Evolutionary conservation across 2,797 vertebrate species (phyloP), one percentile per base, ranked within the genome.

Genomic region (Neostethus bicornis): DNA sequence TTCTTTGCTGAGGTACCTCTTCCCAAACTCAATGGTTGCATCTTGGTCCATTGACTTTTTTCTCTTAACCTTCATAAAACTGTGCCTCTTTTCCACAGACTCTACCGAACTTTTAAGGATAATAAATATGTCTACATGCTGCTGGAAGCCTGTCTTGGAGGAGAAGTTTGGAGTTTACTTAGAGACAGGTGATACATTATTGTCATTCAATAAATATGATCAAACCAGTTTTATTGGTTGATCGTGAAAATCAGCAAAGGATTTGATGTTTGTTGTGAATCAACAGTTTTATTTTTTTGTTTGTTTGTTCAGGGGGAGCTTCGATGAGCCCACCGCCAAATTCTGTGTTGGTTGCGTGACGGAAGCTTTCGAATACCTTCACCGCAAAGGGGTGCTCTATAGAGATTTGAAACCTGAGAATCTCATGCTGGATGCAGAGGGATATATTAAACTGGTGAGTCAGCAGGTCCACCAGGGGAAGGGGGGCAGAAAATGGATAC

Each of bases 181-280:
- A 93, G 96, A 73, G 96, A 98, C 91, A 93, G 95, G 96, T 97
- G n/a, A n/a, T n/a, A n/a, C n/a, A n/a, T n/a, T n/a, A n/a, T n/a
- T n/a, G n/a, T n/a, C n/a, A n/a, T n/a, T n/a, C n/a, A n/a, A n/a
- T n/a, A n/a, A n/a, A n/a, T n/a, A n/a, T n/a, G n/a, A n/a, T n/a
- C n/a, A n/a, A n/a, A n/a, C n/a, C n/a, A 4, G 23, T 23, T 26
- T 26, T 26, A 7, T 2, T 25, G 7, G 26, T 25, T 6, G 4
- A 26, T 25, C 25, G 26, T 7, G 25, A 25, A 5, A 25, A 25
- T 26, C 25, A 26, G 2, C 25, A 1, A 12, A 29, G 3, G 21
- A 13, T 51, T 13, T 16, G 29, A 28, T 21, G 32, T 11, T 23
- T 17, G 26, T 26, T 5, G 7, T 2, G 25, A 6, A 25, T 26